Evolutionary conservation across 2,113 vertebrate species (phyloP), one percentile per base, ranked within the genome.

Genomic region (Lamprologus tigripictilis): DNA sequence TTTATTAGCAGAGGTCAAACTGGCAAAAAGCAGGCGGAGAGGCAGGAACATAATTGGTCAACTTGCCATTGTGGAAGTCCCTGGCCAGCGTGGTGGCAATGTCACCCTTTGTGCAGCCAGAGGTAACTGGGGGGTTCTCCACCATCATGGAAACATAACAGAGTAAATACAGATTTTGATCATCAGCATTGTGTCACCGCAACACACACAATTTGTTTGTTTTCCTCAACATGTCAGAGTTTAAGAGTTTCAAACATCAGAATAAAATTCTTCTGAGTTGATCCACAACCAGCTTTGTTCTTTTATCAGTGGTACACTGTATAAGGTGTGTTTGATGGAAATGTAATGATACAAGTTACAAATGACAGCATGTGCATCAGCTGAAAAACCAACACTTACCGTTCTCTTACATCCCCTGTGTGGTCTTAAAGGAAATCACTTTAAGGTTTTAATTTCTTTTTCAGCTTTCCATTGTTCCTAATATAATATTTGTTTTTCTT

Each of bases 61-160:
- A 21, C n/a, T 21, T 54, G 10, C n/a, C 51, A 21, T 54, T 54
- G 51, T 54, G n/a, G 51, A 21, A 21, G 51, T 54, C 9, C 51
- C 51, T 54, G 51, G 51, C n/a, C 2, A 54, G 0, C n/a, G 0
- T 1, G n/a, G 51, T 54, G 10, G n/a, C 51, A 54, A 54, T 12
- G 10, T 54, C 51, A 54, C 51, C 10, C 10, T 54, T 21, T 21
- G n/a, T 54, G 19, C 51, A 54, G 2, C 51, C 51, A 54, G 9
- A 54, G n/a, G 51, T 54, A 21, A 54, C 51, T 54, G n/a, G 53
- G n/a, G 10, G 2, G 51, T 21, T 54, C 53, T 54, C 53, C 53
- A 54, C 53, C 10, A 54, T 54, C n/a, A 21, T 54, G n/a, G 53
- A 54, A 54, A 23, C 53, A 23, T 55, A 55, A 23, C 53, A 23